Base-by-base conservation (phyloP, 2,888 invertebrate genomes). In the Iphiclides podalirius region DNA sequence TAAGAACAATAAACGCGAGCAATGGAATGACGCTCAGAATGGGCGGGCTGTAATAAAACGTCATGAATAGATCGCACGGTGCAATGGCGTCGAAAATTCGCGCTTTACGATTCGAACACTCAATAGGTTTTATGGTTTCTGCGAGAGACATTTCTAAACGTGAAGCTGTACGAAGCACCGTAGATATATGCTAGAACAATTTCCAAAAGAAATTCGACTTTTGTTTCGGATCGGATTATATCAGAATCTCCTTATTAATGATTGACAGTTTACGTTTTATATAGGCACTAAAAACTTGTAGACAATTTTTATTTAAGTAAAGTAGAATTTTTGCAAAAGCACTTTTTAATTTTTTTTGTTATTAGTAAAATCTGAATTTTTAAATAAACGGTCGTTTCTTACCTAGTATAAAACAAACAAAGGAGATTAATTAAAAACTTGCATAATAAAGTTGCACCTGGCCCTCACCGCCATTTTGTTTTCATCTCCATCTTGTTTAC, bases 81-180 rank as follows among this genome's bases (percentile, higher is more conserved):
- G 70, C 72, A 69, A 67, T 69, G 65, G 65, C 60, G 67, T 65
- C 67, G 70, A 71, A 72, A 72, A 75, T 77, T 67, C 68, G 37
- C 65, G 55, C 60, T 79, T 78, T 75, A 79, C 72, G 77, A 76
- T 63, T 67, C 49, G 59, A 65, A 58, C 66, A 70, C 67, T 72
- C 70, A 70, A 75, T 76, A 64, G 67, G 59, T 70, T 72, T 76
- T 74, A 71, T 61, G 57, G 62, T 58, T 60, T 57, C 61, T 60
- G 61, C 61, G 56, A 65, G 69, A 67, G 66, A 67, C 61, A 52
- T 58, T 48, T 39, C 37, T 49, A 41, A 54, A 47, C 46, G 46
- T 47, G 17, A 14, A 34, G 20, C 33, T 15, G 39, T 45, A 47
- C 31, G 37, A 14, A n/a, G n/a, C n/a, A n/a, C n/a, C n/a, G n/a